Evolutionary conservation across 2,797 vertebrate genomes (phyloP).

Genomic region (Acridotheres tristis): DNA sequence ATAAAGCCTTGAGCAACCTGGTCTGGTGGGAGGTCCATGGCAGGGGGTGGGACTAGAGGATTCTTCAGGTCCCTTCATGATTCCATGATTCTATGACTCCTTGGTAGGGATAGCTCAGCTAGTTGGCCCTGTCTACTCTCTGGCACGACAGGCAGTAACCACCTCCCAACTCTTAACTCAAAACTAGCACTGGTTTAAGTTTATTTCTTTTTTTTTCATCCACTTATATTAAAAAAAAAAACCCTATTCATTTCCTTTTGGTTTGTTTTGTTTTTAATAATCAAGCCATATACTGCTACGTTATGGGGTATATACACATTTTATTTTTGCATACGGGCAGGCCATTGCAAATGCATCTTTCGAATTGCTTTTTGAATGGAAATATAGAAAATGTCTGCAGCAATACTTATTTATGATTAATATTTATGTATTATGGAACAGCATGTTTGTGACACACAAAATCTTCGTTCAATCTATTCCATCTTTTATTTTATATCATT

Average conservation of each 20-base stretch:
- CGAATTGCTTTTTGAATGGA: neutral
- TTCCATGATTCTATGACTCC: neutral
- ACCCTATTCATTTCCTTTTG: accelerated
- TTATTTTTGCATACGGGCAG: neutral
- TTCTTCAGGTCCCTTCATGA: neutral
- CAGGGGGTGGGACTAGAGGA: neutral
- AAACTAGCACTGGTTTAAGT: neutral
- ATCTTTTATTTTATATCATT: neutral
- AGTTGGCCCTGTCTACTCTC: neutral
- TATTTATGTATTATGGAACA: neutral
- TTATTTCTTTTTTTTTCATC: neutral
- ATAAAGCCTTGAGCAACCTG: neutral
- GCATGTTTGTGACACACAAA: neutral
- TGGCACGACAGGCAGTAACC: neutral
- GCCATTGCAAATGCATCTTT: neutral
- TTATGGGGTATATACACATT: neutral
- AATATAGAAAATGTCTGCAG: neutral
- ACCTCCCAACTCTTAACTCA: neutral
- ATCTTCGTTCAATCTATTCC: neutral
- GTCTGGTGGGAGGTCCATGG: neutral
- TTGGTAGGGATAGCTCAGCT: neutral
- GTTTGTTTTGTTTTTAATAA: neutral
- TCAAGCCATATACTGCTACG: neutral
- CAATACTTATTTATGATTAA: neutral
- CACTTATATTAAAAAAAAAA: neutral